These are phyloP conservation scores for Leptinotarsa tumamoca DNA, from an alignment of 2,888 invertebrate genomes.

Conservation along the genomic window DNA sequence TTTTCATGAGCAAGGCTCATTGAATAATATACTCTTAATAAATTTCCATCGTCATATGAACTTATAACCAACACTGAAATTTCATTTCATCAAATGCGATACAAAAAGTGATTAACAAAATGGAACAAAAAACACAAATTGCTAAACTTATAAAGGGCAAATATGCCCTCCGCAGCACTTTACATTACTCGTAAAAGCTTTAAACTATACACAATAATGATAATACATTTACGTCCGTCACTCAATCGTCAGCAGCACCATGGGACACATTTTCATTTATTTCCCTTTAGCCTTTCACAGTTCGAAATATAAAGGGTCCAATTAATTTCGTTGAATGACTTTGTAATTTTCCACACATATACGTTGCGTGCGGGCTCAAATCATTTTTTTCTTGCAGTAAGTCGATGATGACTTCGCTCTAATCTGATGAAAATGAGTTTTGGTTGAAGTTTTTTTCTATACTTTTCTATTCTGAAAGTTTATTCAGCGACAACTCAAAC, in stretches of 20 bases:
- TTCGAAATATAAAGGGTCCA: constrained; percentile 14
- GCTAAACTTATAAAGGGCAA: background rate
- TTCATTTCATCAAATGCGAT: too few species aligned
- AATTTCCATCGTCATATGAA: too few species aligned
- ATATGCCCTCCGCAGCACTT: background rate
- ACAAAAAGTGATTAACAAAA: too few species aligned
- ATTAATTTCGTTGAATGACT: constrained; percentile 27
- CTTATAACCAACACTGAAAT: too few species aligned
- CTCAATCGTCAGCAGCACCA: background rate
- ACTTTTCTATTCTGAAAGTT: background rate
- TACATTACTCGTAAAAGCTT: background rate
- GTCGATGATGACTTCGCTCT: background rate
- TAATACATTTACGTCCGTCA: background rate
- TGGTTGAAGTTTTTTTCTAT: background rate
- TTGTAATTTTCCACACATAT: background rate
- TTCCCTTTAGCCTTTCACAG: constrained; percentile 9
- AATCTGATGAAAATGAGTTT: constrained; percentile 17
- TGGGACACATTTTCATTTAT: constrained; percentile 22
- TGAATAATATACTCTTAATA: too few species aligned
- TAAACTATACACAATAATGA: background rate
- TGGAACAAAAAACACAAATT: background rate
- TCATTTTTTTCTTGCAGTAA: background rate
- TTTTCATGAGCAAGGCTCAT: too few species aligned
- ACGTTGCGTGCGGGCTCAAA: background rate
- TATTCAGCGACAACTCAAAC: too few species aligned